These are phyloP conservation scores for Centropus unirufus DNA, from an alignment of 2,113 vertebrate species.

Conservation along the genomic window DNA sequence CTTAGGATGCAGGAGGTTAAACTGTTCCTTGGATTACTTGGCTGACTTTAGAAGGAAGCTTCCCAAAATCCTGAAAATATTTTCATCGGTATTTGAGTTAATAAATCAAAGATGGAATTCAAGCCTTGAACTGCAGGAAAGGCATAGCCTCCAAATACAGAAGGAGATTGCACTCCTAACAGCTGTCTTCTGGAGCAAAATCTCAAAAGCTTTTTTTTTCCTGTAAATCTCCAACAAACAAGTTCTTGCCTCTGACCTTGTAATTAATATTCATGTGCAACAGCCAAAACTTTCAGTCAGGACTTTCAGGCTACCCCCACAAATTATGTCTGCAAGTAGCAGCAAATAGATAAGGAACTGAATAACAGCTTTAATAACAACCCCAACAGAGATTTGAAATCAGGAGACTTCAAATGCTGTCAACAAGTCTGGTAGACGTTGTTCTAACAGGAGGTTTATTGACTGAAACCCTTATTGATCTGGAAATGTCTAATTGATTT, in stretches of 20 bases:
- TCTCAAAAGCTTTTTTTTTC: slow-evolving; percentile 19
- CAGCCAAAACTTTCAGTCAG: slow-evolving; percentile 23
- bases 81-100: slow-evolving; percentile 7
- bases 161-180: neutral
- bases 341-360: slow-evolving; percentile 9
- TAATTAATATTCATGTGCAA: slow-evolving; percentile 16
- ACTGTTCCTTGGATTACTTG: slow-evolving; percentile 31
- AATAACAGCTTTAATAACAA: slow-evolving; percentile 14
- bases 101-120: neutral
- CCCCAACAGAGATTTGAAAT: neutral
- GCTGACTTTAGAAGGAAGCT: neutral
- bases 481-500: slow-evolving; percentile 29
- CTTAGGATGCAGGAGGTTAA: slow-evolving; percentile 10
- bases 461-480: slow-evolving; percentile 14
- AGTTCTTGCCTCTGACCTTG: neutral
- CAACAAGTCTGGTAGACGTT: slow-evolving; percentile 18
- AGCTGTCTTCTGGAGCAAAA: slow-evolving; percentile 25
- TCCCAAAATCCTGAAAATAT: slow-evolving; percentile 19
- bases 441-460: neutral
- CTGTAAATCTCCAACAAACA: neutral
- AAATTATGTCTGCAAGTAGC: slow-evolving; percentile 5
- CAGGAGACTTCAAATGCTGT: neutral
- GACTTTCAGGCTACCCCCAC: neutral
- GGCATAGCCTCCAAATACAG: neutral
- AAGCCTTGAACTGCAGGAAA: neutral